Conservation (phyloP, 2,797 vertebrate genomes). For the Chaetodon trifasciatus region DNA sequence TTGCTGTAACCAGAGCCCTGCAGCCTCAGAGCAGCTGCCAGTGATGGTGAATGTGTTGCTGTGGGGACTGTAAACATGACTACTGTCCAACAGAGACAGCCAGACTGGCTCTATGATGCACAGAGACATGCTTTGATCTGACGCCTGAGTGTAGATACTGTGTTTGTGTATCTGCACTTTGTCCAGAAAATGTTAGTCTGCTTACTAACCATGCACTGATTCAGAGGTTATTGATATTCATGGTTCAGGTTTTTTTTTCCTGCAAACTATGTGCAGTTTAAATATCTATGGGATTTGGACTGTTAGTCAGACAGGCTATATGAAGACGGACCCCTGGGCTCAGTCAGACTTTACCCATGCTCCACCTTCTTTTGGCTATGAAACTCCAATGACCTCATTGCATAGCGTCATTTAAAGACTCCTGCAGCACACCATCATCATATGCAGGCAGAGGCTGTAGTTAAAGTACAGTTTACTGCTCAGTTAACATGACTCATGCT, state of each 20-base stretch:
- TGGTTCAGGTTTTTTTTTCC: neutral
- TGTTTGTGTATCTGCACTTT: neutral
- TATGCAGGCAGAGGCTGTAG: neutral
- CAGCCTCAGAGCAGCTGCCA: slow-evolving; percentile 37
- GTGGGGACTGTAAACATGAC: slow-evolving; percentile 21
- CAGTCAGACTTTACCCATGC: too few relatives aligned
- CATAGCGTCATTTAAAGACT: neutral
- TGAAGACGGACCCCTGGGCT: slow-evolving; percentile 3
- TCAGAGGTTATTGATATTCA: neutral
- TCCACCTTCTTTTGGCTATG: neutral
- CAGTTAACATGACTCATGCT: neutral
- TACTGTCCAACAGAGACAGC: slow-evolving; percentile 14
- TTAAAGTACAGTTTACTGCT: too few relatives aligned
- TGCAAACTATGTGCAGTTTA: neutral
- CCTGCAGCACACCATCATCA: neutral
- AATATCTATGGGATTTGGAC: neutral
- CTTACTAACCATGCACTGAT: neutral
- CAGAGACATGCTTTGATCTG: slow-evolving; percentile 30
- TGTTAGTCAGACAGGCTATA: neutral
- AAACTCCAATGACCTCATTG: neutral
- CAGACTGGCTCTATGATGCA: neutral
- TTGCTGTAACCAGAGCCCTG: neutral
- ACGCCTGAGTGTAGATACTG: neutral
- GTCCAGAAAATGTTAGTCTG: neutral
- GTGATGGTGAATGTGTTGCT: slow-evolving; percentile 23